Conservation (phyloP, 2,113 vertebrate species). For the Bagarius yarrelli region DNA sequence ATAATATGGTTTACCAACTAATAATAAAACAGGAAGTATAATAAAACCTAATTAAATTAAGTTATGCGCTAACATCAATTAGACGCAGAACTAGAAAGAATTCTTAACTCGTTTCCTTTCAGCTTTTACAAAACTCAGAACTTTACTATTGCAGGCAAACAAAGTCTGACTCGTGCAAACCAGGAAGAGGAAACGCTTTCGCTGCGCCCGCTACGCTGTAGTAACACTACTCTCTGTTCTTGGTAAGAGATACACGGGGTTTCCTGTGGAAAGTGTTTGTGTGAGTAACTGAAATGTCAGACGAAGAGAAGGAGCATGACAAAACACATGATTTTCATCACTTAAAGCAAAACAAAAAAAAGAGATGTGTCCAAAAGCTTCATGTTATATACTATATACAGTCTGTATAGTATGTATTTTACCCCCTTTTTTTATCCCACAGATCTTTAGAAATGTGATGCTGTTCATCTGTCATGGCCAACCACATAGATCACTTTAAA, state of each 20-base stretch:
- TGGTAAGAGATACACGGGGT: constrained; percentile 35
- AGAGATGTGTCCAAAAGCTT: too few relatives aligned
- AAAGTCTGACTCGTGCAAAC: constrained; percentile 2
- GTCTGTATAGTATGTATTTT: neutral
- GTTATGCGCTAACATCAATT: neutral
- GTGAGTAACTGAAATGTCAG: constrained; percentile 16
- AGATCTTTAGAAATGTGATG: neutral
- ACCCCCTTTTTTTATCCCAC: neutral
- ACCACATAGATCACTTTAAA: neutral
- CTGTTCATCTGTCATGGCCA: neutral
- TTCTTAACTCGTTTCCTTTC: neutral
- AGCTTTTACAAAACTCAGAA: neutral
- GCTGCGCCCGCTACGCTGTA: neutral
- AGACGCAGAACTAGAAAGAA: neutral
- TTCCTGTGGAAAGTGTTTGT: constrained; percentile 49
- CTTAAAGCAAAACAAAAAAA: neutral
- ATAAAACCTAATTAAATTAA: neutral
- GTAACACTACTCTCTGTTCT: constrained; percentile 29
- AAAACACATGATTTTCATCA: neutral
- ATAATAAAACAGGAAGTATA: neutral
- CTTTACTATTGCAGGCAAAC: neutral
- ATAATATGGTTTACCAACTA: neutral
- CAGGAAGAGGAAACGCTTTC: constrained; percentile 45
- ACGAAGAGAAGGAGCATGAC: constrained; percentile 9
- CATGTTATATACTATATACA: too few relatives aligned